Evolutionary conservation across 1,140 invertebrate species (phyloP).

Genomic region (Portunus trituberculatus): DNA sequence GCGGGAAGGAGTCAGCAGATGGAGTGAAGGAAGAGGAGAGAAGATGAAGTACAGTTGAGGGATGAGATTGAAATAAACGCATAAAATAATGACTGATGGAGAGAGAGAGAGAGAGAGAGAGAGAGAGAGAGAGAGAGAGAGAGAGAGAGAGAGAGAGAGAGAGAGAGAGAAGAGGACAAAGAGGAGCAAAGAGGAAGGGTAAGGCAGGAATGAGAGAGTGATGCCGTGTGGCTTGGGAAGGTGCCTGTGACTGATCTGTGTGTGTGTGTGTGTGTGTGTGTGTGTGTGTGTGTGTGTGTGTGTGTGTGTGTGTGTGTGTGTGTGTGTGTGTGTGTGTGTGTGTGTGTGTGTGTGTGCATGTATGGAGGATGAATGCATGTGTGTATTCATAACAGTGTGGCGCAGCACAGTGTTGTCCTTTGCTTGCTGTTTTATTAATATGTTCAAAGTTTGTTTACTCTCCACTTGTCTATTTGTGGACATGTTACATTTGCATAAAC

Average conservation of each 20-base stretch:
- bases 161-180: neutral
- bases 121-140: slow-evolving; percentile 43
- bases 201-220: neutral
- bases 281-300: slow-evolving; percentile 22
- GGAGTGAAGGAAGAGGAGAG: neutral
- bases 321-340: neutral
- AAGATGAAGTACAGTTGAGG: neutral
- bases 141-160: slow-evolving; percentile 31
- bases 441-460: too few relatives aligned
- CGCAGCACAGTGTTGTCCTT: too few relatives aligned
- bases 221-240: neutral
- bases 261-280: slow-evolving; percentile 39
- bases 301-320: slow-evolving; percentile 24
- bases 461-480: too few relatives aligned
- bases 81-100: neutral
- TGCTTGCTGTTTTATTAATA: too few relatives aligned
- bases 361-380: too few relatives aligned
- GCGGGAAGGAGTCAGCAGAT: neutral
- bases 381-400: too few relatives aligned
- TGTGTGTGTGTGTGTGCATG: too few relatives aligned
- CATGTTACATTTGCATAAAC: too few relatives aligned
- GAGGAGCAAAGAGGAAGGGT: slow-evolving; percentile 4
- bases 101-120: slow-evolving; percentile 36
- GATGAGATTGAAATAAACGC: too few relatives aligned
- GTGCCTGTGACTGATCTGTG: neutral